phyloP scores from a whole-genome alignment of 2,113 vertebrate genomes.

The Psophia crepitans region DNA sequence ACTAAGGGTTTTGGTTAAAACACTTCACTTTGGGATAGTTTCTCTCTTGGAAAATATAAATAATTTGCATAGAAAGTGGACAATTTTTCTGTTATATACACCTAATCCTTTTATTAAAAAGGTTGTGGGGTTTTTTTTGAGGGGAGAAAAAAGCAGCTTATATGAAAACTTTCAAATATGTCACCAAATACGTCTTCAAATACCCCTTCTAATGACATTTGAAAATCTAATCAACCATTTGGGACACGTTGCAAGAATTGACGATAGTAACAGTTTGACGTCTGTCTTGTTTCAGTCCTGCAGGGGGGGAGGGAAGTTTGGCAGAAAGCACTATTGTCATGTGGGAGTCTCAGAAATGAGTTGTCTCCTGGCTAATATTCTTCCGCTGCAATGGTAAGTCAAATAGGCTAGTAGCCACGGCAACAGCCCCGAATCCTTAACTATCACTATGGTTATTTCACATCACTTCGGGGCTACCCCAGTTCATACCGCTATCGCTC shows the following conservation, averaged over 20 bases:
- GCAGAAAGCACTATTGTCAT: conserved; percentile 40
- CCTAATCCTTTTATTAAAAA: neutral
- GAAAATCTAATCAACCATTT: conserved; percentile 21
- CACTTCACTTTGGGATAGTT: neutral
- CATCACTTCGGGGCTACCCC: conserved; percentile 21
- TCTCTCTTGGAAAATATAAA: neutral
- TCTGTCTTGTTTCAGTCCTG: conserved; percentile 43
- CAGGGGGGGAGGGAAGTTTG: neutral
- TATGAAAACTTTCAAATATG: neutral
- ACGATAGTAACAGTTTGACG: conserved; percentile 56
- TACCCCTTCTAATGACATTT: conserved; percentile 1
- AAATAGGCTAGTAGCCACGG: conserved; percentile 57
- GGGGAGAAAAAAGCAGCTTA: neutral
- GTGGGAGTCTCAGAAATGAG: conserved; percentile 56
- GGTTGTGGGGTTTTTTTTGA: too few species aligned
- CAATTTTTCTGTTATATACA: neutral
- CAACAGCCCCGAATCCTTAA: conserved; percentile 46
- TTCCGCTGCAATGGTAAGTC: conserved; percentile 40
- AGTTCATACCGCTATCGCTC: conserved; percentile 24
- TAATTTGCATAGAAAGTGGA: neutral
- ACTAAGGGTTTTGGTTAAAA: neutral
- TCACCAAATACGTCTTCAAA: conserved; percentile 1
- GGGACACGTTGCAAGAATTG: neutral
- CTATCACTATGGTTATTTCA: conserved; percentile 51
- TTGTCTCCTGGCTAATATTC: conserved; percentile 57